Conservation (phyloP, 2,113 vertebrate genomes). For the Rhipidura dahli region DNA sequence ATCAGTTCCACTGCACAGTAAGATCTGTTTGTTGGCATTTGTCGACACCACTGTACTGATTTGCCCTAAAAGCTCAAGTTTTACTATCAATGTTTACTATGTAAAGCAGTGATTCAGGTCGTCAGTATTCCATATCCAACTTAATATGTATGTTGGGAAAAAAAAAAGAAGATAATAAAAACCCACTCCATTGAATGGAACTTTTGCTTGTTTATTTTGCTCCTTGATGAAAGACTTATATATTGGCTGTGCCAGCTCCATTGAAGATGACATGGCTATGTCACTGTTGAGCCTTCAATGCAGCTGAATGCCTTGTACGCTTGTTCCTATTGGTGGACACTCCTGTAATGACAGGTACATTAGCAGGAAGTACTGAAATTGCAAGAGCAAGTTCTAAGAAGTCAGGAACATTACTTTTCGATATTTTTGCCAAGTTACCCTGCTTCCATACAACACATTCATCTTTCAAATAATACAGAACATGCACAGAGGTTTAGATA, state of each 20-base stretch:
- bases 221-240: not conserved
- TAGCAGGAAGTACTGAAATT: not conserved
- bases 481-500: not conserved
- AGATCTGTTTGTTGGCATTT: not conserved
- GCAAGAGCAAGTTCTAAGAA: not conserved
- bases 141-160: not conserved
- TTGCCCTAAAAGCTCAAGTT: not conserved
- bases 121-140: not conserved
- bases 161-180: not conserved
- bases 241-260: not conserved
- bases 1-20: not conserved
- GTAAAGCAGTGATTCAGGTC: not conserved
- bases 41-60: not conserved
- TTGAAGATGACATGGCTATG: not conserved
- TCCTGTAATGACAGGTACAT: not conserved
- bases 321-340: not conserved
- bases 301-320: not conserved
- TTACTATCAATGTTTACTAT: not conserved
- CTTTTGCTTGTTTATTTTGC: not conserved
- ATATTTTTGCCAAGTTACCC: not conserved
- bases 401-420: not conserved
- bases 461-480: not conserved
- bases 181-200: accelerated
- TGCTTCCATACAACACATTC: not conserved
- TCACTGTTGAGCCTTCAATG: not conserved